phyloP scores from a whole-genome alignment of 2,113 vertebrate species.

The Phrynosoma platyrhinos region DNA sequence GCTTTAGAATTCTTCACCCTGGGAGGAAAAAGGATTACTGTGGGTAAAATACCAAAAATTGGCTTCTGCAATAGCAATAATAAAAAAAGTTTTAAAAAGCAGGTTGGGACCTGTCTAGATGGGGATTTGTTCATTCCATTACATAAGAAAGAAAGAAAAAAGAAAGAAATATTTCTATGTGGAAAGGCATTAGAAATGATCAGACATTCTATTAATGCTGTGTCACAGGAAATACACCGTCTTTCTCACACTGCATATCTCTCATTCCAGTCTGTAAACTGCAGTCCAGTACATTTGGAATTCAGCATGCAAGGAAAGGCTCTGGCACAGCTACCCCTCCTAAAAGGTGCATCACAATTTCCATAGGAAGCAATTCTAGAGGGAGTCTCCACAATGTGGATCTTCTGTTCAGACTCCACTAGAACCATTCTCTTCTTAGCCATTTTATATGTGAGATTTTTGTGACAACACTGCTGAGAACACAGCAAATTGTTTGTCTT shows the following conservation, averaged over 20 bases:
- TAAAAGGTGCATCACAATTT: neutral
- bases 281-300: no score
- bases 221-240: no score
- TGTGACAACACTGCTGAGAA: neutral
- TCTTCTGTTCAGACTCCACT: neutral
- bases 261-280: no score
- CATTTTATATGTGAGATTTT: neutral
- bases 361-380: neutral
- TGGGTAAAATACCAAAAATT: slow-evolving; percentile 2
- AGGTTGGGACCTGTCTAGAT: neutral
- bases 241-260: no score
- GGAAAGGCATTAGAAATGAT: slow-evolving; percentile 26
- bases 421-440: neutral
- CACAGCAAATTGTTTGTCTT: neutral
- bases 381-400: neutral
- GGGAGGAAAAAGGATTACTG: neutral
- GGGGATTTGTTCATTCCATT: slow-evolving; percentile 35
- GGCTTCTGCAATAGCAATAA: neutral
- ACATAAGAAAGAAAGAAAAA: neutral
- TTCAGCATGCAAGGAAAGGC: no score
- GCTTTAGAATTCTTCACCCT: neutral
- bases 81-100: neutral
- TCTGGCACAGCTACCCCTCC: neutral
- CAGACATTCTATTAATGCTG: slow-evolving; percentile 8
- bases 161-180: neutral